A percentile compares a stretch with the other conserved stretches of the same genome.
phyloP scores from a whole-genome alignment of 64 coral and sea anemone genomes.

The Dendronephthya gigantea region DNA sequence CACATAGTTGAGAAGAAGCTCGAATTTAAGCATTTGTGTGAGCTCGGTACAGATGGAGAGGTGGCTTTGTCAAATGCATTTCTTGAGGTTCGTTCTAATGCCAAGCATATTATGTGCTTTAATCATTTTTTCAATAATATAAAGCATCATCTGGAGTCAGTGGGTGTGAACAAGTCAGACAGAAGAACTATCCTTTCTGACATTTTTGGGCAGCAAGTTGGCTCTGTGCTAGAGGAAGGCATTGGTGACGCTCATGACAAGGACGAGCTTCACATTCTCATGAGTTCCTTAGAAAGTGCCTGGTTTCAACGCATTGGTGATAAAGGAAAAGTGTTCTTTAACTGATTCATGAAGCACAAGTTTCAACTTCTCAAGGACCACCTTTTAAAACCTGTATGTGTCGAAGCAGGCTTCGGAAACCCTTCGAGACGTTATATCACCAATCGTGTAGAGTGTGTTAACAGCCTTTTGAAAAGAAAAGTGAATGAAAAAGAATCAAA shows the following conservation, averaged over 20 bases:
- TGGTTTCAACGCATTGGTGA: slow-evolving; percentile 8
- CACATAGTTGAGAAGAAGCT: not conserved
- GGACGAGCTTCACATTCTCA: not conserved
- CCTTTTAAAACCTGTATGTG: slow-evolving; percentile 8
- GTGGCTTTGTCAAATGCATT: slow-evolving; percentile 9
- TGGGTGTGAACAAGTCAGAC: slow-evolving; percentile 9
- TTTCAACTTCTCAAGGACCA: not conserved
- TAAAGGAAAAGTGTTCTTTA: not conserved
- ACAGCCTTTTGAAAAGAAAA: slow-evolving; percentile 19
- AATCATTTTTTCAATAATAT: slow-evolving; percentile 13
- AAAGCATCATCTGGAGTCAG: not conserved
- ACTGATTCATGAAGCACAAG: slow-evolving; percentile 26
- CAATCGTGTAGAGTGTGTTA: slow-evolving; percentile 23
- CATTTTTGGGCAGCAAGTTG: slow-evolving; percentile 26
- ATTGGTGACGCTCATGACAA: slow-evolving; percentile 18
- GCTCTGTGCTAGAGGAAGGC: slow-evolving; percentile 1
- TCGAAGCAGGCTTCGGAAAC: slow-evolving; percentile 17
- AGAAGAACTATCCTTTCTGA: slow-evolving; percentile 1
- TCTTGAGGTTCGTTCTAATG: not conserved
- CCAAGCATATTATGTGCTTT: slow-evolving; percentile 7
- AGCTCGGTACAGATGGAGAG: slow-evolving; percentile 16
- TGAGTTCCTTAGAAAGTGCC: not conserved
- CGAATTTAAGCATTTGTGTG: not conserved
- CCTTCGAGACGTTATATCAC: not conserved
- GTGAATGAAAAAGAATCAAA: slow-evolving; percentile 15